These are phyloP conservation scores for Aphelenchoides fujianensis DNA, from an alignment of 1,140 invertebrate genomes.

Conservation along the genomic window DNA sequence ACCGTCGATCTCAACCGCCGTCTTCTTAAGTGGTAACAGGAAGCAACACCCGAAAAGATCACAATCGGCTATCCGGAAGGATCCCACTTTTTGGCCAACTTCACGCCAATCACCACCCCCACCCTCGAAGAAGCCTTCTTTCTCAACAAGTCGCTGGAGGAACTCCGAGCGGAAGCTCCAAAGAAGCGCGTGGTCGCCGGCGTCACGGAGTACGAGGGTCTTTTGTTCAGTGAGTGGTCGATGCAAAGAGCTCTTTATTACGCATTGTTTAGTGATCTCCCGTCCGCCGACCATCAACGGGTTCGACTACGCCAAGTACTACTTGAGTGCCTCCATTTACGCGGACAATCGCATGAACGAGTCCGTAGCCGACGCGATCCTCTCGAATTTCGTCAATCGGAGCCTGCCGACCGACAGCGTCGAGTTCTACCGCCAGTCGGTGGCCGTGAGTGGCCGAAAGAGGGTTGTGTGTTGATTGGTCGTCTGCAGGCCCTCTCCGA, in stretches of 20 bases:
- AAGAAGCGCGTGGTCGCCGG: slow-evolving; percentile 45
- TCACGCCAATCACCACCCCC: slow-evolving; percentile 27
- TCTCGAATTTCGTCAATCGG: slow-evolving; percentile 8
- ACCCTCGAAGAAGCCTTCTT: slow-evolving; percentile 52
- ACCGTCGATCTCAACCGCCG: slow-evolving; percentile 30
- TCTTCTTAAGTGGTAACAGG: not conserved
- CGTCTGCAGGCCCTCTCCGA: slow-evolving; percentile 5
- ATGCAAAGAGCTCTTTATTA: slow-evolving; percentile 1
- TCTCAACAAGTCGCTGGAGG: slow-evolving; percentile 35
- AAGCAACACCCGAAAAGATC: not conserved
- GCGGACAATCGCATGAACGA: not conserved
- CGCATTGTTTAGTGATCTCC: slow-evolving; percentile 20
- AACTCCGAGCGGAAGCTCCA: slow-evolving; percentile 48
- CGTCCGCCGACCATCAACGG: not conserved
- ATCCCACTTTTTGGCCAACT: not conserved
- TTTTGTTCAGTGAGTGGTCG: slow-evolving; percentile 35
- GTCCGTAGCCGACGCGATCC: not conserved
- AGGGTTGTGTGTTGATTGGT: too few relatives aligned
- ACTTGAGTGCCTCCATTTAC: not conserved
- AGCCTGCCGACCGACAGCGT: slow-evolving; percentile 8
- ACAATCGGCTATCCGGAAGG: slow-evolving; percentile 13
- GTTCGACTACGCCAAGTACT: not conserved
- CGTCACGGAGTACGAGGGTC: slow-evolving; percentile 43
- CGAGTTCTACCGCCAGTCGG: not conserved
- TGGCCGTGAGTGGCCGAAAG: too few relatives aligned